Conservation (phyloP, 2,113 vertebrate species). For the Xenopus tropicalis region DNA sequence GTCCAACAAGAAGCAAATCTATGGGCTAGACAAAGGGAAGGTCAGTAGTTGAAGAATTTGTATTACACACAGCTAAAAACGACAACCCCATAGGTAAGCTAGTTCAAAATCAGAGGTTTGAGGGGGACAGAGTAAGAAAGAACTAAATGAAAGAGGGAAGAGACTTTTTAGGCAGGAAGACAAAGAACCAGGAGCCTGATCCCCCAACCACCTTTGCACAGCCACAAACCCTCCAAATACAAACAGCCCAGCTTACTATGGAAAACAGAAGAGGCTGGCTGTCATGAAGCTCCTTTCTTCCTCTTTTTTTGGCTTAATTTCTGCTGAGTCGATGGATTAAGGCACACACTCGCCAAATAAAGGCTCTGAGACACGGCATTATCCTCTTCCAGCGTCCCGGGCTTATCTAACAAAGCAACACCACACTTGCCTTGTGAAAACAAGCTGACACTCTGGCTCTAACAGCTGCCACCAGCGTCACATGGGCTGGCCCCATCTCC, state of each 20-base stretch:
- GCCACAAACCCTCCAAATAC: not conserved
- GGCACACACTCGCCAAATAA: conserved; percentile 17
- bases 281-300: conserved; percentile 34
- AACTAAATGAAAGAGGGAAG: not conserved
- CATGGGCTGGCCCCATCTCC: conserved; percentile 60
- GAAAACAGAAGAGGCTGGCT: conserved; percentile 57
- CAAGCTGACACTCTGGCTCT: conserved; percentile 64
- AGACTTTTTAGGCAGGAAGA: not conserved
- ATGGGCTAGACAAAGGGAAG: conserved; percentile 9
- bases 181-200: not conserved
- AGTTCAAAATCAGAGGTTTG: no score
- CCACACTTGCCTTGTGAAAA: conserved; percentile 63
- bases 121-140: not conserved
- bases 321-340: conserved; percentile 55
- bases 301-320: conserved; percentile 54
- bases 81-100: no score
- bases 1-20: not conserved
- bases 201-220: not conserved
- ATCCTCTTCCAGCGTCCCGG: conserved; percentile 64
- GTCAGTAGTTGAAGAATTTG: not conserved
- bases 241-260: no score
- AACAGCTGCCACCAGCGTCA: conserved; percentile 68
- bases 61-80: no score
- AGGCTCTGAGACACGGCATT: conserved; percentile 59
- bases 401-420: conserved; percentile 75